phyloP scores from a whole-genome alignment of 2,888 invertebrate genomes.

The Sarcophaga rosellei region DNA sequence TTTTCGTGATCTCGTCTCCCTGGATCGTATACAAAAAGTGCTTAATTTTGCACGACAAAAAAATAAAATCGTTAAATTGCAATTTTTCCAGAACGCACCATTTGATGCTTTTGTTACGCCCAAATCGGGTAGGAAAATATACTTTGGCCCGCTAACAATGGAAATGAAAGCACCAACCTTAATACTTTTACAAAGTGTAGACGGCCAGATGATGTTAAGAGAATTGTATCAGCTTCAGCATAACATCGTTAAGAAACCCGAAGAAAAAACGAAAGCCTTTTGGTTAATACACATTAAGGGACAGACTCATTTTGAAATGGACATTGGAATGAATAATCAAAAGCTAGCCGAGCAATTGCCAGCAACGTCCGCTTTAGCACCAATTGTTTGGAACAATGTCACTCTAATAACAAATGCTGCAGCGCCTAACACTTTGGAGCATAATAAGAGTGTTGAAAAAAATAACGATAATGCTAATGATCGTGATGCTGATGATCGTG shows the following conservation, averaged over 20 bases:
- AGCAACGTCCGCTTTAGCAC: not conserved
- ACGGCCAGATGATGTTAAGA: slow-evolving; percentile 79
- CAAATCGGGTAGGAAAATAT: slow-evolving; percentile 76
- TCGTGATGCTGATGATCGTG: not conserved
- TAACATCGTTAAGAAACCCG: slow-evolving; percentile 68
- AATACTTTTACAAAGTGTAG: slow-evolving; percentile 78
- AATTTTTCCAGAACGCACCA: slow-evolving; percentile 76
- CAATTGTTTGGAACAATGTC: not conserved
- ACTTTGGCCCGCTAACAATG: slow-evolving; percentile 78
- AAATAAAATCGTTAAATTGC: slow-evolving; percentile 77
- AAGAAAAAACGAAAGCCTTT: slow-evolving; percentile 76
- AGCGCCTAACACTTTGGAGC: not conserved
- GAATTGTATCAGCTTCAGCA: slow-evolving; percentile 79
- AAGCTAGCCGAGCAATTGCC: not conserved
- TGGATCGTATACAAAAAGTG: slow-evolving; percentile 78
- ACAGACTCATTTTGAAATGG: slow-evolving; percentile 75
- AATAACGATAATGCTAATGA: not conserved
- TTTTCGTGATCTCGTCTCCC: slow-evolving; percentile 77
- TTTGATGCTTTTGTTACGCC: slow-evolving; percentile 79
- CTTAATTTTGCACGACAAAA: slow-evolving; percentile 74
- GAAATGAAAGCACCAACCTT: slow-evolving; percentile 74
- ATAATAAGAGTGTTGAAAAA: not conserved
- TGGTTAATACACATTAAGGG: slow-evolving; percentile 77
- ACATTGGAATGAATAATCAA: slow-evolving; percentile 49
- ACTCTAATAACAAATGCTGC: not conserved